Conservation (phyloP, 1,140 invertebrate genomes). For the Batillaria attramentaria region DNA sequence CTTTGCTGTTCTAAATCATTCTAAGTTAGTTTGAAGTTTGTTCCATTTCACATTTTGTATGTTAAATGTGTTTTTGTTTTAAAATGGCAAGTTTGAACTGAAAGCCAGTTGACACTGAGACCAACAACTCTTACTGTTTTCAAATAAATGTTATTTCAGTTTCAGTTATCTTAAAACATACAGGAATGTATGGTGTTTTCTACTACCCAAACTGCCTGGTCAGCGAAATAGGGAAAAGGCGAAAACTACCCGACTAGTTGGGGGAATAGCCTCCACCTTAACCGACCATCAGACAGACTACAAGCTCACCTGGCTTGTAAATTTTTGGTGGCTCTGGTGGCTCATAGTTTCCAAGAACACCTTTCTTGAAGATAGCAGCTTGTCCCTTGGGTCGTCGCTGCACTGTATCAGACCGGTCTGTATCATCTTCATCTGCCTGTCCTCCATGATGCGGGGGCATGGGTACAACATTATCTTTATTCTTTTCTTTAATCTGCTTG, state of each 20-base stretch:
- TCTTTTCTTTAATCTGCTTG: neutral
- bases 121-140: no score
- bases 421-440: neutral
- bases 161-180: conserved; percentile 5
- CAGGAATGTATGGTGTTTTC: neutral
- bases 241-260: neutral
- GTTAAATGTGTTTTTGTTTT: no score
- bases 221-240: neutral
- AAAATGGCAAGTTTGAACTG: no score
- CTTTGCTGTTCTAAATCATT: no score
- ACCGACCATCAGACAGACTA: conserved; percentile 74
- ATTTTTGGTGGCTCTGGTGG: conserved; percentile 72
- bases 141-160: neutral
- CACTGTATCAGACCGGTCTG: neutral
- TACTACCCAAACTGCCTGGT: neutral
- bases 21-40: no score
- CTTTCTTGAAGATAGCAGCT: conserved; percentile 67
- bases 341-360: conserved; percentile 75
- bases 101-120: no score
- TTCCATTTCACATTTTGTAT: no score
- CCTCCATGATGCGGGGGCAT: neutral
- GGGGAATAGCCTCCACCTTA: neutral
- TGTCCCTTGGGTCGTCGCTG: conserved; percentile 46
- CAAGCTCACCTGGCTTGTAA: conserved; percentile 80
- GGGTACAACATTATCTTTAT: conserved; percentile 15